Conservation (phyloP, 2,797 vertebrate species). For the Intellagama lesueurii region DNA sequence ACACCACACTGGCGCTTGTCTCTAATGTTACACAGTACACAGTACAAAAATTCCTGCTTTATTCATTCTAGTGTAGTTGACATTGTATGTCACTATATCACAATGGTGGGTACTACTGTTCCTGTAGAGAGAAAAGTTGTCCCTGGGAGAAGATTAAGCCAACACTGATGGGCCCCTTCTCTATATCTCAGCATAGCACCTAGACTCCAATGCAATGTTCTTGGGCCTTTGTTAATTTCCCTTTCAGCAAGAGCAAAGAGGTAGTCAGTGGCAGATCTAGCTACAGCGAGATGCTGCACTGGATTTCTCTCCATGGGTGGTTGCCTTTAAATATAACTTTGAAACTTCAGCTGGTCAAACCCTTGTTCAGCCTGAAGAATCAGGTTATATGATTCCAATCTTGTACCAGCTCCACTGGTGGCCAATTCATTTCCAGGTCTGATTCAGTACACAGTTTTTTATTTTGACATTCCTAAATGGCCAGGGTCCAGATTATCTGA, state of each 20-base stretch:
- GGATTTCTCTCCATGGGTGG: not conserved
- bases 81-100: not conserved
- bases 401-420: not conserved
- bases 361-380: no score
- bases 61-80: not conserved
- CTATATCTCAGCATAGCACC: not conserved
- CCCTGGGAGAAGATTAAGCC: no score
- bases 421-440: not conserved
- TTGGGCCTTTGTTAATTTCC: not conserved
- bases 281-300: not conserved
- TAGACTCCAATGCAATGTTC: not conserved
- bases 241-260: not conserved
- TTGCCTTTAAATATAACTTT: no score
- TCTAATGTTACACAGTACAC: not conserved
- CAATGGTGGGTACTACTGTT: not conserved
- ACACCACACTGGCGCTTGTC: not conserved
- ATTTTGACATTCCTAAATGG: not conserved
- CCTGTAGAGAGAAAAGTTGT: not conserved
- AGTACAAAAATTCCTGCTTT: not conserved
- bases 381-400: not conserved
- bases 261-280: not conserved
- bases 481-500: not conserved
- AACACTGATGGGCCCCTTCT: not conserved
- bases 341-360: no score
- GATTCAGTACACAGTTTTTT: not conserved